Evolutionary conservation across 2,113 vertebrate genomes (phyloP).

Genomic region (Enhydra lutris): DNA sequence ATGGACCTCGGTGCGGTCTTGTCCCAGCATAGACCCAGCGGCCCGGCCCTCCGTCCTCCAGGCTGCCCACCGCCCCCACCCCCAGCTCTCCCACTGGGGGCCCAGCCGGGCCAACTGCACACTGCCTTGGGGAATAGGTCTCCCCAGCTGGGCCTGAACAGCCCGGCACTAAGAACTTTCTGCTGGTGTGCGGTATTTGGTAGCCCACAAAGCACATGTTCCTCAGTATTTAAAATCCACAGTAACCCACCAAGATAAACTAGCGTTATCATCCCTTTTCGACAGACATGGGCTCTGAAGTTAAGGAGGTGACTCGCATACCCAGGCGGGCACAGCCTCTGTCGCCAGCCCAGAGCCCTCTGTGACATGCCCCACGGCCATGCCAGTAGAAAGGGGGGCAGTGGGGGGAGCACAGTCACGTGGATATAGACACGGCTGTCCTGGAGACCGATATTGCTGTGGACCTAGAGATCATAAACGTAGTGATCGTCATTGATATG

Average conservation of each 20-base stretch:
- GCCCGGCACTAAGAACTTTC: background rate
- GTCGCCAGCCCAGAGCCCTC: too few species aligned
- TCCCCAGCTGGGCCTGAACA: background rate
- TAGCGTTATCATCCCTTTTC: background rate
- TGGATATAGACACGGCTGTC: background rate
- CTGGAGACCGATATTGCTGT: background rate
- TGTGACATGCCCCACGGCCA: accelerated
- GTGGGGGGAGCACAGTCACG: accelerated
- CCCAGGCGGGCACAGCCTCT: background rate
- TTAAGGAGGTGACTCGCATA: accelerated
- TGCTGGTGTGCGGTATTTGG: background rate
- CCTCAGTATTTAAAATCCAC: background rate
- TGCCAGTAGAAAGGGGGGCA: too few species aligned
- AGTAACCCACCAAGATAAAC: background rate
- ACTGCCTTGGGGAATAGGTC: background rate
- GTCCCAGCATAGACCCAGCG: too few species aligned
- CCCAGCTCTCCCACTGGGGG: too few species aligned
- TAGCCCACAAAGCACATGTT: background rate
- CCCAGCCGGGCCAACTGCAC: background rate
- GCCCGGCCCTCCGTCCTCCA: accelerated
- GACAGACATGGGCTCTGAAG: background rate
- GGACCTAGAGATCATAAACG: accelerated
- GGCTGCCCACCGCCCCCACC: too few species aligned
- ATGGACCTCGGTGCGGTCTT: accelerated
- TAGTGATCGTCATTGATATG: accelerated